Percentiles rank a stretch among this genome's conserved stretches.
These are phyloP conservation scores for Palaemon carinicauda DNA, from an alignment of 1,140 invertebrate genomes.

Conservation along the genomic window DNA sequence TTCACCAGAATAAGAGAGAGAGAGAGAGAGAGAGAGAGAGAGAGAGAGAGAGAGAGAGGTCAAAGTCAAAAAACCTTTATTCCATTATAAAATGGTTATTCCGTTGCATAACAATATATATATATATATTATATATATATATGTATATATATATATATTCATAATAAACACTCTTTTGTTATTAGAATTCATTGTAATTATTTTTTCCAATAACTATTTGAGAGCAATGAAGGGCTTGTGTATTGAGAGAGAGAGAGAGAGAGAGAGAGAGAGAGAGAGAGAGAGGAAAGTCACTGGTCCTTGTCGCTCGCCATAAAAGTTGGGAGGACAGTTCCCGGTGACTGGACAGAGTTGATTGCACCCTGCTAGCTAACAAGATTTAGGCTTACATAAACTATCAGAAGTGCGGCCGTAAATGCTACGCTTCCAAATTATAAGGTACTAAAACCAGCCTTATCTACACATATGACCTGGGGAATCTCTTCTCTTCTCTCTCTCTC, in stretches of 20 bases:
- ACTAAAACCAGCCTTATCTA: constrained; percentile 32
- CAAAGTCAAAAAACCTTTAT: too few relatives aligned
- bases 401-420: constrained; percentile 39
- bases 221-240: too few relatives aligned
- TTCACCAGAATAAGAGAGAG: background rate
- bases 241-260: background rate
- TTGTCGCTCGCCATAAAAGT: background rate
- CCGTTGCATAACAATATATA: too few relatives aligned
- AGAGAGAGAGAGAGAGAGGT: background rate
- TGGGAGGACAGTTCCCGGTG: background rate
- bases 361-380: constrained; percentile 9
- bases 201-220: too few relatives aligned
- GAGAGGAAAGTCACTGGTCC: background rate
- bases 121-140: too few relatives aligned
- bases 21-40: background rate
- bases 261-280: background rate
- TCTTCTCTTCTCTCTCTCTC: background rate
- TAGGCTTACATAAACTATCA: constrained; percentile 29
- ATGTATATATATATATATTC: too few relatives aligned
- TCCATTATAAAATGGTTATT: too few relatives aligned
- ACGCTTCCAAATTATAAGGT: constrained; percentile 46
- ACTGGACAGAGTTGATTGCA: background rate
- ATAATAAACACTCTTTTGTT: too few relatives aligned
- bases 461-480: background rate
- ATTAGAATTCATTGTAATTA: too few relatives aligned